Conservation (phyloP, 1,140 invertebrate genomes). For the Camponotus floridanus region DNA sequence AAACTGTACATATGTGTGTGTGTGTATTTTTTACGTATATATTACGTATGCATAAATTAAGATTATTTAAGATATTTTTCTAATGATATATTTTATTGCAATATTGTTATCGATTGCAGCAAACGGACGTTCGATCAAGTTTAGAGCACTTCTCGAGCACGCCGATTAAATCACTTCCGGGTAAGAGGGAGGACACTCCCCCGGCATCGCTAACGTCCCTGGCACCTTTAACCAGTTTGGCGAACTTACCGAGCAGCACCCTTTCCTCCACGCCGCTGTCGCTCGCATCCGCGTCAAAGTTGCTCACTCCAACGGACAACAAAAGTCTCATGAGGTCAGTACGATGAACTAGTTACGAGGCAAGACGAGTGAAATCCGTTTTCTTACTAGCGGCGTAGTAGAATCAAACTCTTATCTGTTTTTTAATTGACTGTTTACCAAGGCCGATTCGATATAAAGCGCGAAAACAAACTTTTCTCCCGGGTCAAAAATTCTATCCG, state of each 20-base stretch:
- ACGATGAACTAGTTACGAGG: conserved; percentile 51
- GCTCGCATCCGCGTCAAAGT: conserved; percentile 83
- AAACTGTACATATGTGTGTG: not conserved
- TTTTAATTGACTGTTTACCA: conserved; percentile 1
- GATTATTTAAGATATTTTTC: not conserved
- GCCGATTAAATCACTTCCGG: conserved; percentile 83
- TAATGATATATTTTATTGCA: not conserved
- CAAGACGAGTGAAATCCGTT: conserved; percentile 28
- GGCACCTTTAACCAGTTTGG: conserved; percentile 84
- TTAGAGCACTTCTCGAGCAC: conserved; percentile 85
- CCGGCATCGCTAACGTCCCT: conserved; percentile 84
- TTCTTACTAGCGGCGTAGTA: conserved; percentile 20
- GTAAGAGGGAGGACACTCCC: conserved; percentile 85
- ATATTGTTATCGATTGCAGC: conserved; percentile 74
- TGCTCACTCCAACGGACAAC: conserved; percentile 83
- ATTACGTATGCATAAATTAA: not conserved
- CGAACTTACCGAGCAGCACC: conserved; percentile 84
- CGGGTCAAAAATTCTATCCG: not conserved
- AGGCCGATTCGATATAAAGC: not conserved
- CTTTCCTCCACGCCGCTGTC: conserved; percentile 83
- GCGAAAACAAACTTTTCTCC: not conserved
- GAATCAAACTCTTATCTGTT: conserved; percentile 11
- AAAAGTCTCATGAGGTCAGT: conserved; percentile 85
- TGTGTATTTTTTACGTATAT: not conserved
- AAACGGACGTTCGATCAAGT: conserved; percentile 85